A percentile compares a stretch with the other conserved stretches of the same genome.
These are phyloP conservation scores for Aldabrachelys gigantea DNA, from an alignment of 2,113 vertebrate species.

Conservation along the genomic window DNA sequence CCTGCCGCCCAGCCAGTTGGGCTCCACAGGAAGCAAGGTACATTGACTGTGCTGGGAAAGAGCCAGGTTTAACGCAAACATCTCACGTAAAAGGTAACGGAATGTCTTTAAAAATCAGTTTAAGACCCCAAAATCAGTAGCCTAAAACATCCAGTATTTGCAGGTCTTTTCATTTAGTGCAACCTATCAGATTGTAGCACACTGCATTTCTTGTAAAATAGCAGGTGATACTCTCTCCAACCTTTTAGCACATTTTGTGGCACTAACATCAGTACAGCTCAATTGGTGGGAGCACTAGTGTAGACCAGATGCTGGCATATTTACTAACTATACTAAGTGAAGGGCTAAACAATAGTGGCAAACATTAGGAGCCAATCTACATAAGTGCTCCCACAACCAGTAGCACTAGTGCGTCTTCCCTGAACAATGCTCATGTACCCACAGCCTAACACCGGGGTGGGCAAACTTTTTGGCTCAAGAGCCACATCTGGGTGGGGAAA, in stretches of 20 bases:
- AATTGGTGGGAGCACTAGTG: neutral
- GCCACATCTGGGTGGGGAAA: too few relatives aligned
- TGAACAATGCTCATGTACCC: neutral
- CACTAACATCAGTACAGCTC: neutral
- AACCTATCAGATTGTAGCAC: neutral
- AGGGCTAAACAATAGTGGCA: neutral
- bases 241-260: neutral
- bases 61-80: neutral
- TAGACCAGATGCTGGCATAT: neutral
- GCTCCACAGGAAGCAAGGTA: neutral
- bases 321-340: neutral
- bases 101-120: neutral
- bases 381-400: rapidly evolving
- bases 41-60: neutral
- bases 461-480: too few relatives aligned
- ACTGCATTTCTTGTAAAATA: neutral
- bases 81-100: neutral
- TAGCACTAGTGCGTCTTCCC: neutral
- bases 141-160: rapidly evolving
- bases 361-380: neutral
- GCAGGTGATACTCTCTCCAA: neutral
- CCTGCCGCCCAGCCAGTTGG: neutral
- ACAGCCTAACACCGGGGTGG: neutral
- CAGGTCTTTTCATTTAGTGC: neutral
- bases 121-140: neutral